Evolutionary conservation across 2,797 vertebrate species (phyloP), one percentile per base, ranked within the genome.

Genomic region (Sandelia bainsii): DNA sequence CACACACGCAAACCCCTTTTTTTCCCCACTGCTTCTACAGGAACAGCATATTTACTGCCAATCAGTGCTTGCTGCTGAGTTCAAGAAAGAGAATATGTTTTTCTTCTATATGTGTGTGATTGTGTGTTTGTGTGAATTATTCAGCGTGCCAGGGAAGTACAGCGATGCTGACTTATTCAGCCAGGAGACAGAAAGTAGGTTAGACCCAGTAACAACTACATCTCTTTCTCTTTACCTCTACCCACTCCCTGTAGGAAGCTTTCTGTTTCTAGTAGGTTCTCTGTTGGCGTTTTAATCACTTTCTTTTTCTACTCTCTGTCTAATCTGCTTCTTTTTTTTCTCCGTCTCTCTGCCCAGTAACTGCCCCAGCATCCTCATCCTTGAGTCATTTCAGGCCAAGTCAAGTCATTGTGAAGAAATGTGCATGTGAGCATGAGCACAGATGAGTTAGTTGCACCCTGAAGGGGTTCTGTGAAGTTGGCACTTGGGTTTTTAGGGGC

Each of bases 131-230:
- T 69, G 80, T 92, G 84, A 93, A 94, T 94, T 81, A 94, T 93
- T 94, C 82, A 93, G 82, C 66, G 63, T 78, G 65, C 75, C 69
- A 78, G 75, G 73, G 84, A 86, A 87, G 80, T 86, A 82, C 83
- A 85, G 74, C 66, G 40, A 77, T 79, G 82, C 82, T 83, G 80
- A 87, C 90, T 93, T 88, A 87, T 87, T 92, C 87, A 91, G 84
- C 78, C 87, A 85, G 82, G 68, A 90, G 87, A 84, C 52, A 46
- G 83, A 93, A 93, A 92, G 80, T 93, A 89, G 92, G 92, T 91
- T 93, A 91, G 83, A 80, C 62, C 69, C 65, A 54, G 74, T 51
- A 85, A 84, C 70, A 49, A 73, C 66, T 67, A 42, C 53, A 48
- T 49, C 42, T 52, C 61, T 59, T 12, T 69, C 39, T 50, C 16